Conservation (phyloP, 1,140 invertebrate genomes). For the Lutraria rhynchaena region DNA sequence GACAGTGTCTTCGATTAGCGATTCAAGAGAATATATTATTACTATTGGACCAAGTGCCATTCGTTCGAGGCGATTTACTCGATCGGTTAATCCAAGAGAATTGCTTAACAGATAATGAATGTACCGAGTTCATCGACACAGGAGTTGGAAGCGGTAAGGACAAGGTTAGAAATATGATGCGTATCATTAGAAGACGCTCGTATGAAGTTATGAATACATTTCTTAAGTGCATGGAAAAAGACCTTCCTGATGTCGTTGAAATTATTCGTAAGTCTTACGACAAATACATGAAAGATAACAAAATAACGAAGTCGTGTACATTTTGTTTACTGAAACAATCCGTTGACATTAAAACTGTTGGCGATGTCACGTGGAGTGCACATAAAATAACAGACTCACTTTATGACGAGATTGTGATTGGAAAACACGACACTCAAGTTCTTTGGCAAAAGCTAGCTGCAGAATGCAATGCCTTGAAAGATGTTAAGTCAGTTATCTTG, state of each 20-base stretch:
- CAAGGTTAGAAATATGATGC: constrained; percentile 17
- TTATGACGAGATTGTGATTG: constrained; percentile 24
- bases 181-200: constrained; percentile 25
- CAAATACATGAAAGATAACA: background rate
- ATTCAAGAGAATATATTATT: constrained; percentile 1
- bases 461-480: background rate
- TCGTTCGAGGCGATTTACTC: background rate
- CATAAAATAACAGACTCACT: constrained; percentile 6
- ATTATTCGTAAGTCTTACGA: background rate
- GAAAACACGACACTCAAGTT: background rate
- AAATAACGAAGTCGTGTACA: background rate
- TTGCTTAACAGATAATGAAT: constrained; percentile 33
- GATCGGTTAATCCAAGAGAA: constrained; percentile 1
- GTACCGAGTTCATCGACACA: background rate
- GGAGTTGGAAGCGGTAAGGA: constrained; percentile 6
- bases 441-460: background rate
- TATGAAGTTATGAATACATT: constrained; percentile 17
- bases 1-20: constrained; percentile 12
- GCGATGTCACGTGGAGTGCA: background rate
- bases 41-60: constrained; percentile 9
- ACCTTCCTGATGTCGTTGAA: background rate
- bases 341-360: constrained; percentile 6
- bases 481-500: background rate
- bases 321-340: constrained; percentile 17
- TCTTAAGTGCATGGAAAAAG: background rate